Conservation (phyloP, 2,113 vertebrate species). For the Panthera uncia region DNA sequence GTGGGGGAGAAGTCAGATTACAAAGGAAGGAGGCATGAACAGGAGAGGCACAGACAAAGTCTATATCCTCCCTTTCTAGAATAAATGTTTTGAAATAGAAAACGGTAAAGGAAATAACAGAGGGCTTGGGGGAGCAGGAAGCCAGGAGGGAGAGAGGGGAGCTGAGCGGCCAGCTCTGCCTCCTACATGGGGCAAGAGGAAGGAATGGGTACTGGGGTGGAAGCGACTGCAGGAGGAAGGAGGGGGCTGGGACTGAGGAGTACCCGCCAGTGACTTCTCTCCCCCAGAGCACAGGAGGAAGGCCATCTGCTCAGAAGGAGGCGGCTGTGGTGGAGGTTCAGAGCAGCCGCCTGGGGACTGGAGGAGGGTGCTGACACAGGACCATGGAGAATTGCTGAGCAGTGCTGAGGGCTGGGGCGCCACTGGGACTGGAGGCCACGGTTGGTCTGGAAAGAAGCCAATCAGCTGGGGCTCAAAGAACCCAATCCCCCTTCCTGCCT, state of each 20-base stretch:
- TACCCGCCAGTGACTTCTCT: fast-evolving
- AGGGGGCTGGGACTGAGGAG: not conserved
- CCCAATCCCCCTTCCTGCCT: not conserved
- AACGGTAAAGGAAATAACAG: not conserved
- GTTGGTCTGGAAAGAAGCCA: not conserved
- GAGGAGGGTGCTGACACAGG: not conserved
- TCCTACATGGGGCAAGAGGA: not conserved
- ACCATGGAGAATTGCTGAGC: not conserved
- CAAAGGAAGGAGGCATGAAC: not conserved
- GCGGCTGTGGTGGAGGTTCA: not conserved
- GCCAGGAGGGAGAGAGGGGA: not conserved
- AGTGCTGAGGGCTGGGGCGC: not conserved
- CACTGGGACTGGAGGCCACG: not conserved
- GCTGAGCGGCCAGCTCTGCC: not conserved
- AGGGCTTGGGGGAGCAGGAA: not conserved
- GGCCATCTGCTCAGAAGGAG: not conserved
- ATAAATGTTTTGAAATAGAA: not conserved
- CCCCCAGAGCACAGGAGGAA: not conserved
- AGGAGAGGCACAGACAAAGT: not conserved
- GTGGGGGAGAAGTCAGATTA: not conserved
- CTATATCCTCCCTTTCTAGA: not conserved
- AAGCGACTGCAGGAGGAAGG: not conserved
- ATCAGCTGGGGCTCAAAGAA: not conserved
- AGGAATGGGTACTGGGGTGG: not conserved
- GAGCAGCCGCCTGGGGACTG: not conserved